These are phyloP conservation scores for Taeniopygia guttata DNA, from an alignment of 2,797 vertebrate genomes.

Conservation along the genomic window DNA sequence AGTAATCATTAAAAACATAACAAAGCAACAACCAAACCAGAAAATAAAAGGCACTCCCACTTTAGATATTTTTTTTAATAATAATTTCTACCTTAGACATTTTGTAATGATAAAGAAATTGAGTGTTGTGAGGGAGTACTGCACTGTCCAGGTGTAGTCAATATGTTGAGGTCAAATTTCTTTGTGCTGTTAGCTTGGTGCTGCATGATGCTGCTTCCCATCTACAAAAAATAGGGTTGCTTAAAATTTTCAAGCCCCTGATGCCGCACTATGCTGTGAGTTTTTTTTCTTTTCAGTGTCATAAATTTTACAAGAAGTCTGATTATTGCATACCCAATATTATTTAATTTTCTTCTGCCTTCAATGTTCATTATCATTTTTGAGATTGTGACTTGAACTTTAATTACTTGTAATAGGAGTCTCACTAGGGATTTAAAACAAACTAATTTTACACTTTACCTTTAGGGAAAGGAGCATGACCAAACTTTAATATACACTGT, in stretches of 20 bases:
- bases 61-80: neutral
- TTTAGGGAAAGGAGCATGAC: conserved; percentile 32
- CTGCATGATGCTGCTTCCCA: neutral
- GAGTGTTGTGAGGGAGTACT: neutral
- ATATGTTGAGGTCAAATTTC: neutral
- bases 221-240: neutral
- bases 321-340: conserved; percentile 31
- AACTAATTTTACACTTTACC: conserved; percentile 30
- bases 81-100: neutral
- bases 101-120: neutral
- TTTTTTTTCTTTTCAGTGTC: neutral
- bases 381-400: conserved; percentile 24
- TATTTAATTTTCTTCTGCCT: conserved; percentile 31
- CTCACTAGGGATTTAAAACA: conserved; percentile 40
- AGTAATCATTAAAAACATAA: neutral
- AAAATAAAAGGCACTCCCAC: neutral
- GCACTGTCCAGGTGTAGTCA: neutral
- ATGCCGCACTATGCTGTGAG: neutral
- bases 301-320: neutral
- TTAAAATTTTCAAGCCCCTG: neutral
- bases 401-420: conserved; percentile 45
- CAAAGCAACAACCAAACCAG: neutral
- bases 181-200: neutral
- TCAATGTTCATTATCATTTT: conserved; percentile 48
- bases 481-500: neutral